Percentiles rank a stretch among this genome's conserved stretches.
These are phyloP conservation scores for Setophaga coronata DNA, from an alignment of 2,113 vertebrate species.

Conservation along the genomic window DNA sequence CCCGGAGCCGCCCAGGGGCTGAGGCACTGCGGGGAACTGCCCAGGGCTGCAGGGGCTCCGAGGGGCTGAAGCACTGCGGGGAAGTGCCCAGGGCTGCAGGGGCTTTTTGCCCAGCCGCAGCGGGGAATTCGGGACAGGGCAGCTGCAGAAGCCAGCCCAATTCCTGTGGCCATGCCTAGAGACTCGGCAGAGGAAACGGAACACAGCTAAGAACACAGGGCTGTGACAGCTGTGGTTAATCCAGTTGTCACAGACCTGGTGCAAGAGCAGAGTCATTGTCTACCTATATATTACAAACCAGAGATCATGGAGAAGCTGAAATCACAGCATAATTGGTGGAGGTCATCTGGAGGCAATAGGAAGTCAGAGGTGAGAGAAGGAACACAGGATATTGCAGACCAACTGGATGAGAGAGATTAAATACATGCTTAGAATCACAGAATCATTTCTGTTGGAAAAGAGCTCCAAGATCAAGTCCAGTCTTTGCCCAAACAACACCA, in stretches of 20 bases:
- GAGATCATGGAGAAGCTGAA: background rate
- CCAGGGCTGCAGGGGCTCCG: no score
- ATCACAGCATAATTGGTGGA: background rate
- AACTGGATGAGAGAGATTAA: background rate
- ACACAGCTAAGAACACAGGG: background rate
- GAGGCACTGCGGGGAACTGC: no score
- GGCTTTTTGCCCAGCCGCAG: background rate
- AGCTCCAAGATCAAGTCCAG: background rate
- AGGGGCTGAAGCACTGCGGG: no score
- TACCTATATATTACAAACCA: background rate
- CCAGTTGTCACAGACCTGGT: background rate
- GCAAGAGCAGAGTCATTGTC: background rate
- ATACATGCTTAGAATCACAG: background rate
- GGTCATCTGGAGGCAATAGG: background rate
- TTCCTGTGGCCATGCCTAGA: rapidly evolving
- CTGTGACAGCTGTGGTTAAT: background rate
- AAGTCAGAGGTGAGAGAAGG: background rate
- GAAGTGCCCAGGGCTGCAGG: no score
- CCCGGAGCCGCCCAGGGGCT: no score
- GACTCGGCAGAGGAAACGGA: background rate
- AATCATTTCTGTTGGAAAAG: background rate
- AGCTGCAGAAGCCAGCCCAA: background rate
- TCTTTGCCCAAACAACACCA: background rate
- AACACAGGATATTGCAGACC: background rate
- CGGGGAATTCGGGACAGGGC: rapidly evolving